Evolutionary conservation across 1,140 invertebrate genomes (phyloP).

Genomic region (honey bee (Apis mellifera)): DNA sequence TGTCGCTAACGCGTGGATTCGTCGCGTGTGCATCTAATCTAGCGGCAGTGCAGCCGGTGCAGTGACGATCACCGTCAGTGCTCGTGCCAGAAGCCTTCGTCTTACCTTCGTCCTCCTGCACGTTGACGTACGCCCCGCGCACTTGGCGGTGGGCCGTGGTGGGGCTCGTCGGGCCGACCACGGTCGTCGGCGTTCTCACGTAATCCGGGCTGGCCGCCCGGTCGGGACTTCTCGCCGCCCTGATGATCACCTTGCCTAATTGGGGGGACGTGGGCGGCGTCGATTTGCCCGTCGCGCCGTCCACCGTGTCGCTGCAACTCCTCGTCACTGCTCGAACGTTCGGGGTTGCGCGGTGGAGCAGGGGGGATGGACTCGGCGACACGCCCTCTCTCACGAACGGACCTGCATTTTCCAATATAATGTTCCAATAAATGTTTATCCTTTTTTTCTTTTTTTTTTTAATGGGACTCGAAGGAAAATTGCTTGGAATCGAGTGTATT

Average conservation of each 20-base stretch:
- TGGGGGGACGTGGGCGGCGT: slow-evolving; percentile 66
- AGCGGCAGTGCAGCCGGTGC: slow-evolving; percentile 69
- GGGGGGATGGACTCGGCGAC: slow-evolving; percentile 78
- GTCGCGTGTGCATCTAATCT: slow-evolving; percentile 67
- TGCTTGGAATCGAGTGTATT: too few species aligned
- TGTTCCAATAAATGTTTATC: too few species aligned
- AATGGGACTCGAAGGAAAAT: too few species aligned
- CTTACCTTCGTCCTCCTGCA: slow-evolving; percentile 86
- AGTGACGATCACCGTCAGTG: slow-evolving; percentile 71
- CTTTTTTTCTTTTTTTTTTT: too few species aligned
- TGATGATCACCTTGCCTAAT: slow-evolving; percentile 85
- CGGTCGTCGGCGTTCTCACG: slow-evolving; percentile 83
- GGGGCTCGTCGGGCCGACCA: slow-evolving; percentile 83
- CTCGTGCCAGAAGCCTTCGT: slow-evolving; percentile 80
- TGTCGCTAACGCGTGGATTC: slow-evolving; percentile 46
- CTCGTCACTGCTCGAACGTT: slow-evolving; percentile 76
- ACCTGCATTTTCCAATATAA: slow-evolving; percentile 70
- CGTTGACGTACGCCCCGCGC: slow-evolving; percentile 87
- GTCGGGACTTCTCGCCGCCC: slow-evolving; percentile 82
- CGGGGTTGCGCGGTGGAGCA: slow-evolving; percentile 75
- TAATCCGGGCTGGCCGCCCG: slow-evolving; percentile 84
- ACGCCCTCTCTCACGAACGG: slow-evolving; percentile 77
- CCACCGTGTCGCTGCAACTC: slow-evolving; percentile 76
- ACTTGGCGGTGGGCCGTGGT: slow-evolving; percentile 73
- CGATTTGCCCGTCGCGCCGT: slow-evolving; percentile 66